Base-by-base conservation (phyloP, 1,140 invertebrate species). In the Pachyrhynchus sulphureomaculatus region DNA sequence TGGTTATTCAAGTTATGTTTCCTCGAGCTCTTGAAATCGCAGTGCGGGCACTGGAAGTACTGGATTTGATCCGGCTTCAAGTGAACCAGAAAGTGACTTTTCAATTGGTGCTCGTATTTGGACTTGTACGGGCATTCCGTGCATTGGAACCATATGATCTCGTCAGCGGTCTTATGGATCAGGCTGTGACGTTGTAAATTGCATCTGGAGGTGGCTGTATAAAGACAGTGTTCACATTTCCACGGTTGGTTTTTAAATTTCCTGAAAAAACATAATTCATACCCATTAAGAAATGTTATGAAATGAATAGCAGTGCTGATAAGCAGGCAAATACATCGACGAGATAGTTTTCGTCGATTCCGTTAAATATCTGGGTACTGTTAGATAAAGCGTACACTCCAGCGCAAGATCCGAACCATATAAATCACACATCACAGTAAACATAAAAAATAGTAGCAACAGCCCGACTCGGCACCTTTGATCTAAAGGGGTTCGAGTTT, bases 1-100 rank as follows among this genome's bases (percentile, higher is more conserved):
- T 61, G 58, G 29, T 61, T 32, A 1, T 23, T 61, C 13, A 61
- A 53, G 18, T 61, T 61, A 42, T 61, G 58, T 18, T 61, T 61
- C 18, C 58, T 51, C n/a, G 24, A 44, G 17, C 37, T 45, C 32
- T 61, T 61, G 13, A 34, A 21, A 2, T 61, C 49, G 23, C 58
- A 61, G 18, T 53, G 41, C 2, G 58, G 58, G 18, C 58, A 61
- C 20, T 61, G 58, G 21, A 53, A 53, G 36, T 42, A 61, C 17
- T 61, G 10, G 2, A 44, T 61, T 53, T 61, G 48, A 15, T 61
- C 49, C 1, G 58, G 58, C 1, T 53, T 61, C 33, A 45, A 44
- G 18, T 61, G 58, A 17, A 61, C 18, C 3, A 61, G 2, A 8
- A 34, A 52, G 18, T 61, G 58, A 26, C 58, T 53, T 23, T 61